A percentile compares a stretch with the other conserved stretches of the same genome.
Conservation (phyloP, 2,113 vertebrate species). For the Chaetorhynchus papuensis region DNA sequence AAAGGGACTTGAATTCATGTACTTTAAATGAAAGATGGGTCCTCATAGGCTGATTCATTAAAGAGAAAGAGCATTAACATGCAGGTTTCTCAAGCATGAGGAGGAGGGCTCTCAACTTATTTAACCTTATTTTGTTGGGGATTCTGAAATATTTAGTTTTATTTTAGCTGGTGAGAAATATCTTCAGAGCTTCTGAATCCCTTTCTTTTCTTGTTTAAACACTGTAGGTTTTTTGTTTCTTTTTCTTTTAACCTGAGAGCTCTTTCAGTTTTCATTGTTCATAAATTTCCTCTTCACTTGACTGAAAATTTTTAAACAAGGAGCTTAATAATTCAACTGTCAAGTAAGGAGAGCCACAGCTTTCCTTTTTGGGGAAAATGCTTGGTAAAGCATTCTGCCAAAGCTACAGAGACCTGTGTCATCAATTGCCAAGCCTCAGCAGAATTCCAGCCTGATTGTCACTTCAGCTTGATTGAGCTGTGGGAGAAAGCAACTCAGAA, state of each 20-base stretch:
- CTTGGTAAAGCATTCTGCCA: background rate
- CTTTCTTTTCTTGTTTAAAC: background rate
- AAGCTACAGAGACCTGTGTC: background rate
- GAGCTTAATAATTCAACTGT: background rate
- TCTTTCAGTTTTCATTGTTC: background rate
- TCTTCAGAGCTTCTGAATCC: background rate
- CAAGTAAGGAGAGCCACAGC: background rate
- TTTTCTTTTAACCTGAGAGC: background rate
- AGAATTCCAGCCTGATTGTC: background rate
- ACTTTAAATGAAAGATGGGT: background rate
- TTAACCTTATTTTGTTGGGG: background rate
- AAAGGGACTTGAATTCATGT: background rate
- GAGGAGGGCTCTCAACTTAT: background rate
- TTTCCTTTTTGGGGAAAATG: background rate
- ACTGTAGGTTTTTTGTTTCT: background rate
- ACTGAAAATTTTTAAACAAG: background rate
- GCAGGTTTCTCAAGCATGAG: background rate
- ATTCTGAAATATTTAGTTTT: background rate
- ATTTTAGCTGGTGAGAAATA: background rate
- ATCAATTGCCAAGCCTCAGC: background rate
- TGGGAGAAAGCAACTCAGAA: background rate
- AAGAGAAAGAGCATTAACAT: background rate
- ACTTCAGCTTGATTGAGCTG: background rate
- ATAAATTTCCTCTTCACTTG: background rate
- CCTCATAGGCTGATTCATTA: background rate